These are phyloP conservation scores for Tetragnatha versicolor DNA, from an alignment of 1,140 invertebrate species.

Conservation along the genomic window DNA sequence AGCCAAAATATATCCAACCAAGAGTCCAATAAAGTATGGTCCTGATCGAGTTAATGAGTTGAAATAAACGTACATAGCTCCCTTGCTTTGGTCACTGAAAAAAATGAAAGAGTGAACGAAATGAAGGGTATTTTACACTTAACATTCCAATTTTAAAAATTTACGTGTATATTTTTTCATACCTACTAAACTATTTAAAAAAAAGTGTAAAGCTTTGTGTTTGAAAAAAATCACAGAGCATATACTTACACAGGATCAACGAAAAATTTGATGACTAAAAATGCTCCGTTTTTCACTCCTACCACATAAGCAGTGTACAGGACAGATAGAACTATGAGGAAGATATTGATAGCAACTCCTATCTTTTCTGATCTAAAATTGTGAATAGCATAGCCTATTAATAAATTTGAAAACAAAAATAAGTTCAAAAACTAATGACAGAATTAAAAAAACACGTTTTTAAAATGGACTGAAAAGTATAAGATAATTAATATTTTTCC, in stretches of 20 bases:
- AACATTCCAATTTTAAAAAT: no score
- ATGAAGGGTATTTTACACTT: no score
- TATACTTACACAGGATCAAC: constrained; percentile 11
- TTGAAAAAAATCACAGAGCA: no score
- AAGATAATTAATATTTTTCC: no score
- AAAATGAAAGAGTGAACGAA: no score
- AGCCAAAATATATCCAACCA: constrained; percentile 45
- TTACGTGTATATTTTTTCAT: no score
- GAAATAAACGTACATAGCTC: constrained; percentile 33
- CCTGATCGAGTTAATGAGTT: constrained; percentile 54
- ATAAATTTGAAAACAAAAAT: not conserved
- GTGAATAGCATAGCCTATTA: not conserved
- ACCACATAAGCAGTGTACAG: not conserved
- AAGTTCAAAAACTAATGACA: not conserved
- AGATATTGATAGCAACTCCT: not conserved
- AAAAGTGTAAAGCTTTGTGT: no score
- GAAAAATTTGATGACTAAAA: not conserved
- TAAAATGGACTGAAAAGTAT: not conserved
- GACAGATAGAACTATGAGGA: not conserved
- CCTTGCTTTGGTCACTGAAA: not conserved
- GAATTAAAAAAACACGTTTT: not conserved
- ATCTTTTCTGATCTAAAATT: not conserved
- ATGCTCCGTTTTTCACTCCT: not conserved
- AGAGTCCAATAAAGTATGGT: constrained; percentile 56
- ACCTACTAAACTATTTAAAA: no score